These are phyloP conservation scores for Autographa pulchrina DNA, from an alignment of 2,888 invertebrate genomes.

Conservation along the genomic window DNA sequence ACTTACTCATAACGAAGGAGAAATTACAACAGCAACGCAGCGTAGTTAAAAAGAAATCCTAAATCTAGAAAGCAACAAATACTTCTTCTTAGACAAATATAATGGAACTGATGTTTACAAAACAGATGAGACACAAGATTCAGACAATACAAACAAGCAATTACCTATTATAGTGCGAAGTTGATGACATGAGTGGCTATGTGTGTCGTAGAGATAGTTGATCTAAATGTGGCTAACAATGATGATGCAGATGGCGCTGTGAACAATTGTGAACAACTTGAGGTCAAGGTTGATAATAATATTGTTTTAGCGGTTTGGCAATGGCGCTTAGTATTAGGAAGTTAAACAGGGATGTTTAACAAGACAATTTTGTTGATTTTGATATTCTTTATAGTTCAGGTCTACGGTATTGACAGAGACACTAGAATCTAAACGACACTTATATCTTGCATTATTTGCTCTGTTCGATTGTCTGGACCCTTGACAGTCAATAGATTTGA, in stretches of 20 bases:
- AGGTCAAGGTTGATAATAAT: neutral
- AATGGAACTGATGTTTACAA: neutral
- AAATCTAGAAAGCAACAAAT: slow-evolving; percentile 8
- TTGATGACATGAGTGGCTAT: slow-evolving; percentile 24
- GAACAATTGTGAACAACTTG: neutral
- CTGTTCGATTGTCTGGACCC: too few species aligned
- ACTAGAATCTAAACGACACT: too few species aligned
- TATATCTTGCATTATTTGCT: too few species aligned
- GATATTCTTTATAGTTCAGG: too few species aligned
- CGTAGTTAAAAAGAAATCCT: neutral
- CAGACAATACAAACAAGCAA: slow-evolving; percentile 7
- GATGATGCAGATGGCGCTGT: slow-evolving; percentile 11
- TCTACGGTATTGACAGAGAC: too few species aligned
- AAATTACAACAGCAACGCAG: neutral
- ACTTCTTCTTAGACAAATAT: neutral
- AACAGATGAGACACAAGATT: slow-evolving; percentile 3
- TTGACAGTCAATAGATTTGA: too few species aligned
- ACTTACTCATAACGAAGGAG: neutral
- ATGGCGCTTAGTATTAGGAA: too few species aligned
- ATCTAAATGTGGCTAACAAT: slow-evolving; percentile 26
- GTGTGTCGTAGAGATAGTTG: slow-evolving; percentile 25
- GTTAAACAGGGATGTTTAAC: too few species aligned
- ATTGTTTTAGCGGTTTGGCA: neutral
- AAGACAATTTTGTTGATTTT: too few species aligned
- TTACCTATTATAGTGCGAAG: slow-evolving; percentile 25